Evolutionary conservation across 2,113 vertebrate species (phyloP).

Genomic region (Zosterops hypoxanthus): DNA sequence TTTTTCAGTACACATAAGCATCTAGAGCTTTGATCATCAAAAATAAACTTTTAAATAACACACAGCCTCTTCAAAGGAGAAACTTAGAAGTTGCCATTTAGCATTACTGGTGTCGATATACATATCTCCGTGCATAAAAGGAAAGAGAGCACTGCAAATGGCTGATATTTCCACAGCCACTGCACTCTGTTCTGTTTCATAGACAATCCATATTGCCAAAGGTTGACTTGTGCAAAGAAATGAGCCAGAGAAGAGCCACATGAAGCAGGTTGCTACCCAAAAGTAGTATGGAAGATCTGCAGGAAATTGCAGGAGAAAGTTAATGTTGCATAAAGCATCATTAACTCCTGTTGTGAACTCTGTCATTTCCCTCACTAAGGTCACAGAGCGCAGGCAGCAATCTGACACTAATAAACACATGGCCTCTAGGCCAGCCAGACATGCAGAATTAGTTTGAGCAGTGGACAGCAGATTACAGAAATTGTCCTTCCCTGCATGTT

Average conservation of each 20-base stretch:
- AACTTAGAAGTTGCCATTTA: background rate
- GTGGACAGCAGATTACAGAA: background rate
- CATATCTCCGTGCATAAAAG: background rate
- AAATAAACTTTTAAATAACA: background rate
- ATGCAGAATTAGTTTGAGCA: background rate
- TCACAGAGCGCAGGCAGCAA: background rate
- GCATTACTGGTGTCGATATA: background rate
- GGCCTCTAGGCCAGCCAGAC: background rate
- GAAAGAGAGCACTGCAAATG: background rate
- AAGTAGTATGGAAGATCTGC: background rate
- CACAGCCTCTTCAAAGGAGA: background rate
- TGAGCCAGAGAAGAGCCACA: background rate
- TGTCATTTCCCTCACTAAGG: background rate
- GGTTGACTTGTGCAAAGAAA: constrained; percentile 7
- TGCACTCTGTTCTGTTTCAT: background rate
- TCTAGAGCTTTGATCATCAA: background rate
- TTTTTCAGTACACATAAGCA: background rate
- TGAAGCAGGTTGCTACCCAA: background rate
- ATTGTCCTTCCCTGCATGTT: background rate
- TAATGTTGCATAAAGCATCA: constrained; percentile 23
- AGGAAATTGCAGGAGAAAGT: constrained; percentile 21
- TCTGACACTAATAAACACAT: background rate
- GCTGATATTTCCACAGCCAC: background rate
- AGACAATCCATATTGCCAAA: background rate
- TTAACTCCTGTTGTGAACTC: constrained; percentile 28